Percentiles rank a stretch among this genome's conserved stretches.
Conservation (phyloP, 2,888 invertebrate species). For the Siphlonurus alternatus region DNA sequence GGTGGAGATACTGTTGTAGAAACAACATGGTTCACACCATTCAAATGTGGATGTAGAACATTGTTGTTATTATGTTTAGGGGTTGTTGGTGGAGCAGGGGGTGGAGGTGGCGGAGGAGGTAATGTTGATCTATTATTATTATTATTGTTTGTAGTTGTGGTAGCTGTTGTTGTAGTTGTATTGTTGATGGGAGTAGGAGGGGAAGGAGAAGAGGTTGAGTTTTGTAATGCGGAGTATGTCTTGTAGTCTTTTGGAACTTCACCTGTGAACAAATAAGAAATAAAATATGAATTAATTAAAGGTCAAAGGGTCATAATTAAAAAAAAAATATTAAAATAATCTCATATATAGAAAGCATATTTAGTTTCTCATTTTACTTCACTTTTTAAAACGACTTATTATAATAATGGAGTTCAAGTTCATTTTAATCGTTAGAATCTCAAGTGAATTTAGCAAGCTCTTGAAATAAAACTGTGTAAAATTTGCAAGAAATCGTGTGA, state of each 20-base stretch:
- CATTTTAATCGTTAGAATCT: too few species aligned
- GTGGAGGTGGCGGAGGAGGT: background rate
- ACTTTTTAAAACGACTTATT: too few species aligned
- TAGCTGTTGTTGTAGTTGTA: background rate
- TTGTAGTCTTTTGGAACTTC: constrained; percentile 18
- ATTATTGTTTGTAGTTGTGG: background rate
- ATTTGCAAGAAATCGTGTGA: too few species aligned
- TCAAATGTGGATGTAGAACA: too few species aligned
- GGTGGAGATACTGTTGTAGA: background rate
- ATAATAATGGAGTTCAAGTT: too few species aligned
- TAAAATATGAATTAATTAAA: too few species aligned
- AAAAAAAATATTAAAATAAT: too few species aligned
- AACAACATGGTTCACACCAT: background rate
- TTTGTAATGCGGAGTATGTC: constrained; percentile 11
- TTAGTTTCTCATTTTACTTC: too few species aligned
- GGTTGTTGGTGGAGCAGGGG: background rate
- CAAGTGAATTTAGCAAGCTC: too few species aligned
- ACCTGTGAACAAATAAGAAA: constrained; percentile 14
- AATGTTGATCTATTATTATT: too few species aligned
- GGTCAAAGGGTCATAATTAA: background rate
- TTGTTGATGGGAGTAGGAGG: background rate
- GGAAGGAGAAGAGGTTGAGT: background rate
- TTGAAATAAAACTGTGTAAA: too few species aligned
- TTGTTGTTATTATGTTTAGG: background rate
- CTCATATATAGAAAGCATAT: too few species aligned